Evolutionary conservation across 2,888 invertebrate genomes (phyloP), one percentile per base, ranked within the genome.

Genomic region (Andrena flavipes): DNA sequence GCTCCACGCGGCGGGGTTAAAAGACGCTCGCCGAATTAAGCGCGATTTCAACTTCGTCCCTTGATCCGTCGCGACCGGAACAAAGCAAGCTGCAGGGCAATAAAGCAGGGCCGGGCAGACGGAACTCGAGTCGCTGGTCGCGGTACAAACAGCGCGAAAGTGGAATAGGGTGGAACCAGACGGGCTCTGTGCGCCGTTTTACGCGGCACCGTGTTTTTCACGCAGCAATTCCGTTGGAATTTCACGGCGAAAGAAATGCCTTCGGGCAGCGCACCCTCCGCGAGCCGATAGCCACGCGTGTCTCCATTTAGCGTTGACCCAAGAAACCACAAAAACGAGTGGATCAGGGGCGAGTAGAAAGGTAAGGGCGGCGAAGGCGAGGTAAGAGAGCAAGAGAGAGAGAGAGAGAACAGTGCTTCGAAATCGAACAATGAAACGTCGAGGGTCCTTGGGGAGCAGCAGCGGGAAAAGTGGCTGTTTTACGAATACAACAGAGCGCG

Each of bases 391-490:
- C 33, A 51, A 71, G 23, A 42, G 35, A 6, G n/a, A 33, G 30
- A 69, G 62, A 80, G 74, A 60, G 70, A 67, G 77, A 81, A 82
- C 62, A 79, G 84, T 71, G 73, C 84, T 82, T 85, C 84, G 81
- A 80, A 84, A 87, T 90, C 89, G 90, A 91, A 91, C 90, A 91
- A 91, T 90, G 89, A 90, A 87, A 86, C 82, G 88, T 91, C 85
- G 87, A 91, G 89, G 84, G 87, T 84, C 83, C 90, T 91, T 81
- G 10, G 86, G 78, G 81, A 88, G 84, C 86, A 84, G 83, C 80
- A 73, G 84, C 76, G 84, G 82, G 88, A 87, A 90, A 91, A 90
- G 89, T 91, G 90, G 89, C 90, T 91, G 90, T 90, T 90, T 91
- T 90, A 87, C 88, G 90, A 87, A 90, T 86, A 89, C 89, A 87